Evolutionary conservation across 2,888 invertebrate species (phyloP).

Genomic region (Pyrrhia umbra): DNA sequence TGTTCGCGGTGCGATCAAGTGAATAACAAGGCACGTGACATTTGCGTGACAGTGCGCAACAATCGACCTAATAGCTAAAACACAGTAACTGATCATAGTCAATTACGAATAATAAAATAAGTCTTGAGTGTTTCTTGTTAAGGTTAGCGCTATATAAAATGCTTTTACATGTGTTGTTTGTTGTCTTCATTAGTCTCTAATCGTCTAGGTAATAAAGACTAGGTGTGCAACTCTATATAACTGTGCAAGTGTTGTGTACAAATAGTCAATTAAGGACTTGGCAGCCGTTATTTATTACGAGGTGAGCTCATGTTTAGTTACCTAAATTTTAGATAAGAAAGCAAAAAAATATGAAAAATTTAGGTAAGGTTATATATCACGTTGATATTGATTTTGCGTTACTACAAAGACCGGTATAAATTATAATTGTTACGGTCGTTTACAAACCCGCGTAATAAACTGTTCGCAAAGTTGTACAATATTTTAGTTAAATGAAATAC

Average conservation of each 20-base stretch:
- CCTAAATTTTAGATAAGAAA: constrained; percentile 5
- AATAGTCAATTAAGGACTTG: constrained; percentile 47
- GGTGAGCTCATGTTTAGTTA: constrained; percentile 47
- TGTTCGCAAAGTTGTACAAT: constrained; percentile 26
- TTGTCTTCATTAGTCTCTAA: constrained; percentile 51
- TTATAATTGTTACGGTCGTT: constrained; percentile 24
- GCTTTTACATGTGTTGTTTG: constrained; percentile 56
- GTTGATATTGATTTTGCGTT: constrained; percentile 20
- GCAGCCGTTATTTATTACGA: constrained; percentile 38
- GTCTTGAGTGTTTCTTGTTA: constrained; percentile 55
- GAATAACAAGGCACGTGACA: constrained; percentile 72
- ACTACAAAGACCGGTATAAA: constrained; percentile 20
- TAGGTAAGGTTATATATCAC: constrained; percentile 11
- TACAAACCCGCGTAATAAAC: constrained; percentile 9
- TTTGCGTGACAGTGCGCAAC: constrained; percentile 75
- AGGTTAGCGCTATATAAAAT: constrained; percentile 47
- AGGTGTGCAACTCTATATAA: constrained; percentile 50
- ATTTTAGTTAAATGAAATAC: constrained; percentile 25
- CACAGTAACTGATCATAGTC: constrained; percentile 70
- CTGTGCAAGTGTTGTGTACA: constrained; percentile 59
- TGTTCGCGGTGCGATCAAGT: constrained; percentile 60
- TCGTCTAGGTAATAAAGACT: constrained; percentile 39
- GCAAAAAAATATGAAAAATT: constrained; percentile 20
- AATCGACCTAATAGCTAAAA: constrained; percentile 65
- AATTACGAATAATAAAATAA: constrained; percentile 66